phyloP scores from a whole-genome alignment of 2,113 vertebrate genomes.

The Albula goreensis region DNA sequence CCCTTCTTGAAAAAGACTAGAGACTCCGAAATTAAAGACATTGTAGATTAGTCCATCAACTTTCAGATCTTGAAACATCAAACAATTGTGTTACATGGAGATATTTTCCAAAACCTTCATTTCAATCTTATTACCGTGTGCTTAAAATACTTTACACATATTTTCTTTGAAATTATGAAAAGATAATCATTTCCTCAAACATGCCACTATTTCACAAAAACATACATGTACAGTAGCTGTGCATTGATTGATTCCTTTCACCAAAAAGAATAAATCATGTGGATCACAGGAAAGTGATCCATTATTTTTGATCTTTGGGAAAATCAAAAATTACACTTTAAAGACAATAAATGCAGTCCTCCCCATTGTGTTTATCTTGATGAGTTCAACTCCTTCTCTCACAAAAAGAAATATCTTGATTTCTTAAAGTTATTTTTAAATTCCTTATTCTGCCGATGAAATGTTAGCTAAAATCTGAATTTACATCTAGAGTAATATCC shows the following conservation, averaged over 20 bases:
- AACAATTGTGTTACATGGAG: not conserved
- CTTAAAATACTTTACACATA: too few species aligned
- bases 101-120: not conserved
- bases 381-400: not conserved
- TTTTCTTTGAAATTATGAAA: too few species aligned
- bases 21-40: too few species aligned
- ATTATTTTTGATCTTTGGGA: not conserved
- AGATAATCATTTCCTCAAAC: not conserved
- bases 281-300: not conserved
- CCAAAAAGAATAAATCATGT: too few species aligned
- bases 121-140: too few species aligned
- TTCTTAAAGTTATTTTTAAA: not conserved
- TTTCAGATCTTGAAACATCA: not conserved
- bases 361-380: too few species aligned
- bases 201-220: not conserved
- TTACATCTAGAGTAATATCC: slow-evolving; percentile 27
- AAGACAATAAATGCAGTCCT: too few species aligned
- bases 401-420: not conserved
- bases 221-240: slow-evolving; percentile 11
- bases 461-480: slow-evolving; percentile 40
- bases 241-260: too few species aligned
- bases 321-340: not conserved
- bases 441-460: slow-evolving; percentile 15
- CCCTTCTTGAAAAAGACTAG: too few species aligned
- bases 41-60: not conserved